A percentile compares a stretch with the other conserved stretches of the same genome.
These are phyloP conservation scores for Caprella mutica DNA, from an alignment of 2,888 invertebrate genomes.

Conservation along the genomic window DNA sequence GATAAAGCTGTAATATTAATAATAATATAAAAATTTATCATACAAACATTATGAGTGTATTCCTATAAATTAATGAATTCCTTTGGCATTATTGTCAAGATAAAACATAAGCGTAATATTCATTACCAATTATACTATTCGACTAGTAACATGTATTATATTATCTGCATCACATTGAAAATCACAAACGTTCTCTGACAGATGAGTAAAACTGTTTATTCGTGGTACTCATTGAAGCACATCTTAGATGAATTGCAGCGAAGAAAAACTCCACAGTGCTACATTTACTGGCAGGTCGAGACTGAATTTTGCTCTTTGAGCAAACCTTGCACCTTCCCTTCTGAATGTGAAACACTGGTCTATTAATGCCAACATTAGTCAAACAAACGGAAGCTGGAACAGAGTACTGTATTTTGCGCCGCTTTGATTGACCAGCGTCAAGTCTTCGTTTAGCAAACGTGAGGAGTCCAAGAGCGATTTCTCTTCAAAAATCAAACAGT, in stretches of 20 bases:
- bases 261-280: slow-evolving; percentile 11
- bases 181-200: too few relatives aligned
- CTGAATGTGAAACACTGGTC: slow-evolving; percentile 8
- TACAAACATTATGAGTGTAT: too few relatives aligned
- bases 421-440: background rate
- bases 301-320: slow-evolving; percentile 12
- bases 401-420: slow-evolving; percentile 6
- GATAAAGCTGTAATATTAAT: too few relatives aligned
- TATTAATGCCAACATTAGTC: background rate
- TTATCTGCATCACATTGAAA: too few relatives aligned
- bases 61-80: too few relatives aligned
- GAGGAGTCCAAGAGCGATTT: background rate
- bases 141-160: too few relatives aligned
- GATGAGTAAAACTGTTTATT: too few relatives aligned
- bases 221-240: slow-evolving; percentile 14
- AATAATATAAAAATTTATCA: too few relatives aligned
- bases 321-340: slow-evolving; percentile 20
- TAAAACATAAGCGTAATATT: too few relatives aligned
- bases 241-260: slow-evolving; percentile 18
- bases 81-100: too few relatives aligned
- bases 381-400: background rate
- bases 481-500: background rate
- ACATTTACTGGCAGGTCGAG: slow-evolving; percentile 3
- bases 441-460: background rate
- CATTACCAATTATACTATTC: too few relatives aligned